Base-by-base conservation (phyloP, 1,140 invertebrate species). In the Ceratina calcarata region DNA sequence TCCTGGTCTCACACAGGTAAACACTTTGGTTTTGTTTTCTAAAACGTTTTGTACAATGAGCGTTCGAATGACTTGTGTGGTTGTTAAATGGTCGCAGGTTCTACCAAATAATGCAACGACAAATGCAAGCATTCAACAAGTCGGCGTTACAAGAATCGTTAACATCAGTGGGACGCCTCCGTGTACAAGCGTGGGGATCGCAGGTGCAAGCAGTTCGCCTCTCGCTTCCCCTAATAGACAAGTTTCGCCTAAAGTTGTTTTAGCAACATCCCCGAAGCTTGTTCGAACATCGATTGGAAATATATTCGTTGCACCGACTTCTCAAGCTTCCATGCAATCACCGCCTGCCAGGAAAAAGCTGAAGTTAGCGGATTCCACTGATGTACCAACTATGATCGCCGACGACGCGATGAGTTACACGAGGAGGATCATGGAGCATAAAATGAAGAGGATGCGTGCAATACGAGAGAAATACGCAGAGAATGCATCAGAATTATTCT, bases 401-500 rank as follows among this genome's bases (percentile, higher is more conserved):
- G 91, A 91, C n/a, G 92, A 93, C 16, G 49, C 87, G 0, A 75
- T 75, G 3, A 86, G 89, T 22, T 92, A 91, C n/a, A 87, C 91
- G 6, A 89, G 90, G 18, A 90, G 89, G 64, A 92, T 93, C 55
- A 88, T 93, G 80, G 93, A 94, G 58, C 89, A 94, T 61, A 94
- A 93, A 75, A 91, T 91, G 45, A 91, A 90, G n/a, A 87, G 90
- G 1, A 90, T 94, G 87, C 88, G 90, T 53, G 78, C 81, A 6
- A 87, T 93, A 15, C 93, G 94, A 72, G 94, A 94, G 32, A 94
- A 93, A 89, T 97, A 97, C 92, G 95, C 95, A 85, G 97, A 98
- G 89, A 95, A 96, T 92, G 94, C 96, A 82, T 95, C 96, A 66
- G 97, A 98, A 93, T 93, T 96, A 69, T 98, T 96, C 93, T 98